These are phyloP conservation scores for Apamea epomidion DNA, from an alignment of 2,888 invertebrate species.

Conservation along the genomic window DNA sequence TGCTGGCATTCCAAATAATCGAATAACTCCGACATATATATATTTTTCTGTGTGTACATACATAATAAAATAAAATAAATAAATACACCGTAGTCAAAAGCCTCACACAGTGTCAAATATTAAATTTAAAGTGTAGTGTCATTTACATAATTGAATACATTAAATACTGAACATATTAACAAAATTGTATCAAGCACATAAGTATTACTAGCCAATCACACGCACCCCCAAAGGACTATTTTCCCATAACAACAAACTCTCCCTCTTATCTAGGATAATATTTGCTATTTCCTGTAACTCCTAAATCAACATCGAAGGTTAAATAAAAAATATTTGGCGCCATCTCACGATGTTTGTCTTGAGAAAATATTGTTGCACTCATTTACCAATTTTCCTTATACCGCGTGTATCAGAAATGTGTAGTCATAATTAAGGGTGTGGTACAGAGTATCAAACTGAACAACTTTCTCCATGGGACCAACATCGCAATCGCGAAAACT, in stretches of 20 bases:
- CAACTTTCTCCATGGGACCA: too few relatives aligned
- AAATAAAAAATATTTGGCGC: conserved; percentile 50
- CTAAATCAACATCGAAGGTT: conserved; percentile 44
- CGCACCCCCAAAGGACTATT: background rate
- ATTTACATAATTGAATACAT: too few relatives aligned
- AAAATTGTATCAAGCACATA: too few relatives aligned
- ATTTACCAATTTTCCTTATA: conserved; percentile 18
- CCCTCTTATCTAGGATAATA: conserved; percentile 43
- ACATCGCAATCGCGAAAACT: background rate
- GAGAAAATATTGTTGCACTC: conserved; percentile 48
- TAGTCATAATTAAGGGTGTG: background rate
- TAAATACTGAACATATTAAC: too few relatives aligned
- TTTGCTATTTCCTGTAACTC: conserved; percentile 48
- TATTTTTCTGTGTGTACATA: too few relatives aligned
- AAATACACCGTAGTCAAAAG: too few relatives aligned
- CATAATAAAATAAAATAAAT: too few relatives aligned
- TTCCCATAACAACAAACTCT: conserved; percentile 19
- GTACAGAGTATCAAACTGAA: too few relatives aligned
- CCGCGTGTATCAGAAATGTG: background rate
- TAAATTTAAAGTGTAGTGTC: too few relatives aligned
- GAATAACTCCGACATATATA: too few relatives aligned
- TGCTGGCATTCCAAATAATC: too few relatives aligned
- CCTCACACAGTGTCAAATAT: too few relatives aligned
- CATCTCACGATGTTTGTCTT: conserved; percentile 23
- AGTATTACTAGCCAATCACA: background rate